Evolutionary conservation across 2,797 vertebrate genomes (phyloP).

Genomic region (Chiloscyllium punctatum): DNA sequence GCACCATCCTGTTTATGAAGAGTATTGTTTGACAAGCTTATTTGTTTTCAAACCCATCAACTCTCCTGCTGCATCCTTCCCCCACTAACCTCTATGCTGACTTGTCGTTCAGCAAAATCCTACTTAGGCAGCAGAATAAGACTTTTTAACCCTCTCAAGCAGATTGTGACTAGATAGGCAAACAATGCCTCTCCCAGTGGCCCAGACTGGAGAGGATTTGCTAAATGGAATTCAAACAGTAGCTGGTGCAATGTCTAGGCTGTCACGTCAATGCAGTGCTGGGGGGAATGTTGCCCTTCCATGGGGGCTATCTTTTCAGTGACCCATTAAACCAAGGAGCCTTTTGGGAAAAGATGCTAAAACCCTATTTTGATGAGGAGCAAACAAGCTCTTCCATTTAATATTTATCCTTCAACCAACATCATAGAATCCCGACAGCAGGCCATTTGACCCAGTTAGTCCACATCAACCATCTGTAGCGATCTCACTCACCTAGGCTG

Average conservation of each 20-base stretch:
- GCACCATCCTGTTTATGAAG: slow-evolving; percentile 21
- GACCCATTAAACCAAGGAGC: not conserved
- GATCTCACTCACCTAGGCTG: too few relatives aligned
- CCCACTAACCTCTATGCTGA: not conserved
- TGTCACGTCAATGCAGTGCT: not conserved
- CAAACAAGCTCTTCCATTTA: not conserved
- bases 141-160: not conserved
- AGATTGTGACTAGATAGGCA: not conserved
- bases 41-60: not conserved
- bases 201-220: not conserved
- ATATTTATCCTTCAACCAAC: not conserved
- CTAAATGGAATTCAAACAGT: not conserved
- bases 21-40: not conserved
- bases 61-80: too few relatives aligned
- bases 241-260: not conserved
- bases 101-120: not conserved
- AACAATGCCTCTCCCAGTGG: not conserved
- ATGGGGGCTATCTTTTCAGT: not conserved
- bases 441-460: too few relatives aligned
- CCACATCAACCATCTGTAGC: too few relatives aligned
- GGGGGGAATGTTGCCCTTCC: not conserved
- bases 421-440: not conserved
- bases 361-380: not conserved
- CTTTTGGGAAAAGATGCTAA: not conserved
- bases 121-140: not conserved